Evolutionary conservation across 2,888 invertebrate genomes (phyloP), one percentile per base, ranked within the genome.

Genomic region (Himalopsyche japonica): DNA sequence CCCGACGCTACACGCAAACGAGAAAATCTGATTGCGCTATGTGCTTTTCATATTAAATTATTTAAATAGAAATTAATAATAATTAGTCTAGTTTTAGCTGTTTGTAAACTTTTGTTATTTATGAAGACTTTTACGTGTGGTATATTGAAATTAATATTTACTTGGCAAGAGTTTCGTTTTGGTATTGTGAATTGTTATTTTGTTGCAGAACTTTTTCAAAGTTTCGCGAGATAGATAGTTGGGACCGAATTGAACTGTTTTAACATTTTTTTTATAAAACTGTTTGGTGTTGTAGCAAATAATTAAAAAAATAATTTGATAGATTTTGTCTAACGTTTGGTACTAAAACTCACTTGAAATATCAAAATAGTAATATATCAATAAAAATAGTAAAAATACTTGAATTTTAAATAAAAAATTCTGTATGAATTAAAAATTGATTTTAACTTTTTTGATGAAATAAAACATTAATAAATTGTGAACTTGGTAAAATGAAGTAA

Each of bases 1-100:
- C 83, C 88, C 89, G 87, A 90, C 90, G 90, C 88, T 90, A 85
- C 90, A 90, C 88, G 89, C 90, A 84, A 70, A 24, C 89, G 43
- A 79, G 79, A 77, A 77, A 77, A 79, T 24, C 27, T 48, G 48
- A 37, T 77, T 79, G 47, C 76, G 76, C 79, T 90, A 83, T 90
- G 88, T 90, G 79, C 79, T 79, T 83, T 83, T 76, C 57, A 34
- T 47, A 79, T 79, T 18, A 79, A 79, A 37, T 79, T 12, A 70
- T 70, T 70, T 27, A 70, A 24, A 70, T 70, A 70, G 20, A 27
- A 70, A 24, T 70, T 27, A 70, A 70, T 70, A 70, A 70, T 70
- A 27, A 70, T 70, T 70, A 70, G 70, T 15, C 27, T 70, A 70
- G 70, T 30, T 70, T 70, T 7, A 10, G 10, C n/a, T 70, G 30